phyloP scores from a whole-genome alignment of 2,888 invertebrate genomes.

The Iselma pallidipennis region DNA sequence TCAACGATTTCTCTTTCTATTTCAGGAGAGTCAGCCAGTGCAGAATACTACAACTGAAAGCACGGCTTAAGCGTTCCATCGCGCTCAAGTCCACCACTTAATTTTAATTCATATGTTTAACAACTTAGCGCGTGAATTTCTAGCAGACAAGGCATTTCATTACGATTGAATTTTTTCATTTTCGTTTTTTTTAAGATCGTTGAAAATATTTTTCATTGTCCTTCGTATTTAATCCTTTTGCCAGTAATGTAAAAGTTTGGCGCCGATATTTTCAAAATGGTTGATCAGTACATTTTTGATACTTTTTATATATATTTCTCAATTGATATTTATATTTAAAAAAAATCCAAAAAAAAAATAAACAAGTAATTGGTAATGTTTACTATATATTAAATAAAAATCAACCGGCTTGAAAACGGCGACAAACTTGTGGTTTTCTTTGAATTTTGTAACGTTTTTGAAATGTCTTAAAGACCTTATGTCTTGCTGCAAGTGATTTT shows the following conservation, averaged over 20 bases:
- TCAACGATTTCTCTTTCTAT: constrained; percentile 30
- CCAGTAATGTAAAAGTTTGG: constrained; percentile 31
- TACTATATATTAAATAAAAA: constrained; percentile 27
- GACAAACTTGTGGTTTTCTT: constrained; percentile 34
- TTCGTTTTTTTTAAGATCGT: background rate
- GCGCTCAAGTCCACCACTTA: constrained; percentile 46
- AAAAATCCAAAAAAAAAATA: constrained; percentile 20
- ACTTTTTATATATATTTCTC: constrained; percentile 52
- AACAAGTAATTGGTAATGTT: constrained; percentile 42
- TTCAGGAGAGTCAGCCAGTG: constrained; percentile 63
- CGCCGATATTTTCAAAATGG: constrained; percentile 39
- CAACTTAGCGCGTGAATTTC: constrained; percentile 57
- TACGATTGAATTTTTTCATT: constrained; percentile 21
- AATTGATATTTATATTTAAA: constrained; percentile 42
- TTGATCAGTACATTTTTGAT: constrained; percentile 49
- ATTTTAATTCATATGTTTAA: constrained; percentile 52
- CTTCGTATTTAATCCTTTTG: constrained; percentile 23
- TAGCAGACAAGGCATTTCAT: constrained; percentile 58
- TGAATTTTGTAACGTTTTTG: constrained; percentile 43
- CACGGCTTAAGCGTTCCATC: constrained; percentile 59
- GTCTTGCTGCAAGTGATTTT: constrained; percentile 54
- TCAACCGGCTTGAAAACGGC: constrained; percentile 40
- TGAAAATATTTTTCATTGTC: constrained; percentile 14
- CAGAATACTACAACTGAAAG: constrained; percentile 65
- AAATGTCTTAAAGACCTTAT: constrained; percentile 57